Base-by-base conservation (phyloP, 1,140 invertebrate genomes). In the Dendrolimus kikuchii region DNA sequence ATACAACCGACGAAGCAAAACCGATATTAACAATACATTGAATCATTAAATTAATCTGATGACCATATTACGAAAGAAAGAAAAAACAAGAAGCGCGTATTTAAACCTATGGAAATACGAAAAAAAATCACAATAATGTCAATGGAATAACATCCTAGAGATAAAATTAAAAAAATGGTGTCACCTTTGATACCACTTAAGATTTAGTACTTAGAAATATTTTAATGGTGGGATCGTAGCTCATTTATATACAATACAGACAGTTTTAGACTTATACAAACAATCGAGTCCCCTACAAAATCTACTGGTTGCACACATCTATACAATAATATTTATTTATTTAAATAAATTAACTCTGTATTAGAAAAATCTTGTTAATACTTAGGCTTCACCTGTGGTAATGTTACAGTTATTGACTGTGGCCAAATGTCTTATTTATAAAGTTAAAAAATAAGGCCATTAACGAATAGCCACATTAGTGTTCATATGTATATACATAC, bases 191-290 rank as follows among this genome's bases (percentile, higher is more conserved):
- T 78, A 79, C 70, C 79, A 74, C 81, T 83, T 86, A 86, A 53
- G 71, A 75, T 77, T 78, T 86, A 84, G 74, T 79, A 81, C 81
- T 84, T 84, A 84, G 68, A 78, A 74, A 80, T 81, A 83, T 81
- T 83, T 71, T 73, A 79, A 86, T 86, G 83, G 83, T 86, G 83
- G 83, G 83, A 84, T 86, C 78, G 70, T 81, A 84, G 74, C 70
- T 81, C 81, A 80, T 78, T 72, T 86, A 86, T 84, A 78, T 84
- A 84, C 80, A 86, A 84, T 81, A 84, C 82, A 77, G 78, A 84
- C 81, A 77, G 78, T 73, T 78, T 82, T 83, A 80, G 64, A 79
- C 75, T 80, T 76, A 79, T 77, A 80, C 74, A 81, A 81, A 79
- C 80, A 81, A 74, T 81, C 80, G 74, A 82, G 76, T 81, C 75